Base-by-base conservation (phyloP, 2,113 vertebrate genomes). In the Eulemur rufifrons region DNA sequence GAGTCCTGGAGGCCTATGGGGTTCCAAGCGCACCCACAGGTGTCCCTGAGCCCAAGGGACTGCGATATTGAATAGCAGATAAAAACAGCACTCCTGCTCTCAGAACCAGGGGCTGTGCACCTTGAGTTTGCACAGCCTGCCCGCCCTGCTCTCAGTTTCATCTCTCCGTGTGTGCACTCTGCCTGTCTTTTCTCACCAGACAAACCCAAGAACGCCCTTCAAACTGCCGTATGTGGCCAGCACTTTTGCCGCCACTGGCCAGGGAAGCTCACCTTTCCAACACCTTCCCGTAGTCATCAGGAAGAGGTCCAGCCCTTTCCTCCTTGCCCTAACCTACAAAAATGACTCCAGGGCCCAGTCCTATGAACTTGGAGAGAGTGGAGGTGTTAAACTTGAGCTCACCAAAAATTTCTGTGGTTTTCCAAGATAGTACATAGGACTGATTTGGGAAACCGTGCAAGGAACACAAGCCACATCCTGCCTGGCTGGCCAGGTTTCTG, bases 51-150 rank as follows among this genome's bases (percentile, higher is more conserved):
- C 56, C 63, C 11, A 11, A 27, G 21, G n/a, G 50, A 54, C 18
- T 18, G 8, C 2, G 8, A 25, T 17, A 56, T 56, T 27, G 9
- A 76, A 37, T n/a, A 54, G 32, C n/a, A 76, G 54, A 81, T 34
- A 13, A 63, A 73, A 87, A 25, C 0, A 2, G 3, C 13, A 18
- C 14, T 81, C 14, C 15, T 8, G 18, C 64, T 47, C 37, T 39
- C n/a, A 80, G 83, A 76, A 12, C 3, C 8, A 2, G 13, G 5
- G 17, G 13, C 7, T 12, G 11, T 27, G 13, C 21, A 21, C 34
- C 37, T 56, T n/a, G 27, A 9, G n/a, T 50, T 39, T 25, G 34
- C 0, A 0, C 32, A 12, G 8, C 42, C 32, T 32, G 18, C 18
- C 54, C 13, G 5, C 42, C 68, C 42, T 10, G 12, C 47, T 63